Evolutionary conservation across 1,140 invertebrate species (phyloP).

Genomic region (Bicyclus anynana): DNA sequence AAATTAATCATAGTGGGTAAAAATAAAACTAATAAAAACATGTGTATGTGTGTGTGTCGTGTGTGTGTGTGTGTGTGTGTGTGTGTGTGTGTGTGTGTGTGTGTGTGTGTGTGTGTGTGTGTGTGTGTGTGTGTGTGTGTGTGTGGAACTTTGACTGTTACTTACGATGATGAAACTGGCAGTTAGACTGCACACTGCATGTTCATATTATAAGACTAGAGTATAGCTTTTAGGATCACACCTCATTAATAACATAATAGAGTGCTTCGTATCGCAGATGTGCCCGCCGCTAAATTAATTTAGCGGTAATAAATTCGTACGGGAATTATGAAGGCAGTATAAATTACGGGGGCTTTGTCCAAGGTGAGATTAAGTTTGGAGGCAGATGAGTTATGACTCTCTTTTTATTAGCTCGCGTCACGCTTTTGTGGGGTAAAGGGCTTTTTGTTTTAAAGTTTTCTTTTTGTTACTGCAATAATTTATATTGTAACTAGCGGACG

Average conservation of each 20-base stretch:
- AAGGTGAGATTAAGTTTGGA: conserved; percentile 32
- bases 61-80: no score
- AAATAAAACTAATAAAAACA: no score
- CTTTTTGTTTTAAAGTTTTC: conserved; percentile 1
- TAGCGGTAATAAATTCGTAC: conserved; percentile 42
- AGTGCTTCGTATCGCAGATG: conserved; percentile 34
- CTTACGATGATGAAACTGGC: no score
- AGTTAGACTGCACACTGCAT: no score
- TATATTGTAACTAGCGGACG: no score
- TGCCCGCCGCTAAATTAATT: conserved; percentile 42
- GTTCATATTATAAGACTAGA: neutral
- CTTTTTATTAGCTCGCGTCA: conserved; percentile 21
- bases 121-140: no score
- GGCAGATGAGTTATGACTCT: conserved; percentile 25
- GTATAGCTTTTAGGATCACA: neutral
- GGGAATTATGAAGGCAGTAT: conserved; percentile 46
- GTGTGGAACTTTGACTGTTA: no score
- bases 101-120: no score
- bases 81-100: no score
- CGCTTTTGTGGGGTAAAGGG: conserved; percentile 4
- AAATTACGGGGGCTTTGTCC: conserved; percentile 43
- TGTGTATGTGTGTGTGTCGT: no score
- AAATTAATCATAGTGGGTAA: no score
- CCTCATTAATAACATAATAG: conserved; percentile 10
- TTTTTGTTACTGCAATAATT: neutral